phyloP scores from a whole-genome alignment of 53 echinoderm and acorn worm genomes.

The Henricia sp. region DNA sequence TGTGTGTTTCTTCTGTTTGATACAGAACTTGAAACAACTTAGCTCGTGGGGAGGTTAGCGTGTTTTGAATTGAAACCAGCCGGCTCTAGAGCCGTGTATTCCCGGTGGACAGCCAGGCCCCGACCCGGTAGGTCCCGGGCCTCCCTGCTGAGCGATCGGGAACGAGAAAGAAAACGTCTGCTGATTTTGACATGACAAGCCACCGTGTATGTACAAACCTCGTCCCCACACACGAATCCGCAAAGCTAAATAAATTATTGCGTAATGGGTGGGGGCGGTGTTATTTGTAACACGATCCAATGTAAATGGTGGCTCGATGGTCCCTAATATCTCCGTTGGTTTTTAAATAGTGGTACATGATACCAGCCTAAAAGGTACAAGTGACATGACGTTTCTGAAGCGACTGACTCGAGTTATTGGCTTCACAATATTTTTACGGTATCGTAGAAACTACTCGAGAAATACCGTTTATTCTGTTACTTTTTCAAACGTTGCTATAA shows the following conservation, averaged over 20 bases:
- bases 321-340: too few relatives aligned
- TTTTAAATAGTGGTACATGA: too few relatives aligned
- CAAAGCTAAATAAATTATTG: conserved; percentile 17
- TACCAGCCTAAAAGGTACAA: too few relatives aligned
- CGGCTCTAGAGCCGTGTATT: neutral
- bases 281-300: conserved; percentile 4
- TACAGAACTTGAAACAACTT: neutral
- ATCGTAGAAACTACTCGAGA: too few relatives aligned
- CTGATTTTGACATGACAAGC: too few relatives aligned
- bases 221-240: neutral
- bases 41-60: conserved; percentile 45
- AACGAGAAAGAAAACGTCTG: neutral
- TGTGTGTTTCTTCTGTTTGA: conserved; percentile 43
- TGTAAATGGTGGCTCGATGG: neutral
- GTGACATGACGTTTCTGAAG: too few relatives aligned
- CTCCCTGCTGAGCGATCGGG: conserved; percentile 34
- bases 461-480: too few relatives aligned
- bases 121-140: conserved; percentile 10
- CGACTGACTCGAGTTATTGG: too few relatives aligned
- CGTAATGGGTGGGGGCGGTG: conserved; percentile 6
- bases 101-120: neutral
- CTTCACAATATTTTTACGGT: too few relatives aligned
- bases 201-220: too few relatives aligned
- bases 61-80: conserved; percentile 2
- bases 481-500: too few relatives aligned